Conservation (phyloP, 2,113 vertebrate genomes). For the Mastomys coucha region DNA sequence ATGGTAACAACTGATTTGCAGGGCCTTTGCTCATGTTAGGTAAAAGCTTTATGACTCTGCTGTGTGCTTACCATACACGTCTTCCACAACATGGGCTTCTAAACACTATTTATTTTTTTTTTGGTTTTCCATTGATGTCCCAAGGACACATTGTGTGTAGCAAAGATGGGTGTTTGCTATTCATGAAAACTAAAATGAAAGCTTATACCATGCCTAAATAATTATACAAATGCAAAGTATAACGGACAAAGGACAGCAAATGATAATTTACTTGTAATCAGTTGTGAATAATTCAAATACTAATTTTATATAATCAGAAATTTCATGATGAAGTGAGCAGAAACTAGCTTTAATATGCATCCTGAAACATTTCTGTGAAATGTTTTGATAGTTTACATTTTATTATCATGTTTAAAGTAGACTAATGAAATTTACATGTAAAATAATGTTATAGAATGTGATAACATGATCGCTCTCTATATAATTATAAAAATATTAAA, state of each 20-base stretch:
- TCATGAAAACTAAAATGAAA: background rate
- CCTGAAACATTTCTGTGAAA: background rate
- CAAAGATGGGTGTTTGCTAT: background rate
- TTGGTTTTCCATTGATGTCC: background rate
- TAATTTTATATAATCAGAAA: background rate
- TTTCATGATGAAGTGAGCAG: background rate
- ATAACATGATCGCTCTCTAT: background rate
- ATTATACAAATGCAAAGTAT: background rate
- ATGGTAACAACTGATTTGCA: background rate
- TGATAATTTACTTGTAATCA: background rate
- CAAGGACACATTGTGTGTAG: background rate
- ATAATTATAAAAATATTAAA: background rate
- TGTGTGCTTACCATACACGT: background rate
- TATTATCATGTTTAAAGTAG: background rate
- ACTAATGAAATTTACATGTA: background rate
- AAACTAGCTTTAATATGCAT: background rate
- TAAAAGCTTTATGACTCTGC: background rate
- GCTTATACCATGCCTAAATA: background rate
- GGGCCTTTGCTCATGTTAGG: background rate
- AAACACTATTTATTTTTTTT: background rate
- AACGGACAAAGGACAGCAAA: background rate
- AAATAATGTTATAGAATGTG: background rate
- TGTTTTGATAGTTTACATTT: background rate
- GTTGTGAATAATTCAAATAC: background rate
- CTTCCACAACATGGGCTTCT: background rate